phyloP scores from a whole-genome alignment of 1,140 invertebrate species.

The Hydropsyche tenuis region DNA sequence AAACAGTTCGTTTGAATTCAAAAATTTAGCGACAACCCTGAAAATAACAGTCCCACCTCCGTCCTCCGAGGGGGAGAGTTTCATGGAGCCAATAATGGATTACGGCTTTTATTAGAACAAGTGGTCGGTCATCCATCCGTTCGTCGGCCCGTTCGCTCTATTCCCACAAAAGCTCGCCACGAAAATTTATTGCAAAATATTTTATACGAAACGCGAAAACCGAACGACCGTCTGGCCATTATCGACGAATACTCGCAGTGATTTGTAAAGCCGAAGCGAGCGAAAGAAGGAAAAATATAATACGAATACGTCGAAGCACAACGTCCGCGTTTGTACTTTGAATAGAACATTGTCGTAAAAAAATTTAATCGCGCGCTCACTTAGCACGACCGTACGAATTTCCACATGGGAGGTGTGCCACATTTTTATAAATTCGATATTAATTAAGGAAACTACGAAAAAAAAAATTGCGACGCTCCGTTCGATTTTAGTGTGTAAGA shows the following conservation, averaged over 20 bases:
- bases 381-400: constrained; percentile 4
- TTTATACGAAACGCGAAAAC: not conserved
- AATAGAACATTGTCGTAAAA: constrained; percentile 3
- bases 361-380: constrained; percentile 1
- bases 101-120: constrained; percentile 51
- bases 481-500: too few relatives aligned
- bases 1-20: too few relatives aligned
- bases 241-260: too few relatives aligned
- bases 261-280: too few relatives aligned
- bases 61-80: not conserved
- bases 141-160: constrained; percentile 11
- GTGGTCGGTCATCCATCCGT: constrained; percentile 45
- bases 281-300: too few relatives aligned
- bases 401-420: not conserved
- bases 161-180: not conserved
- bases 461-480: too few relatives aligned
- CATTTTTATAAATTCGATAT: not conserved
- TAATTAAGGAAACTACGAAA: too few relatives aligned
- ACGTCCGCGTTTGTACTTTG: not conserved
- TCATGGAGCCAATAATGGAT: constrained; percentile 49
- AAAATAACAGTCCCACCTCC: not conserved
- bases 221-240: not conserved
- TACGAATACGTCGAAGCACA: not conserved
- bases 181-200: constrained; percentile 4
- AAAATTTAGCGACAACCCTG: constrained; percentile 2